phyloP scores from a whole-genome alignment of 1,140 invertebrate genomes.

The Drosophila pallidifrons region DNA sequence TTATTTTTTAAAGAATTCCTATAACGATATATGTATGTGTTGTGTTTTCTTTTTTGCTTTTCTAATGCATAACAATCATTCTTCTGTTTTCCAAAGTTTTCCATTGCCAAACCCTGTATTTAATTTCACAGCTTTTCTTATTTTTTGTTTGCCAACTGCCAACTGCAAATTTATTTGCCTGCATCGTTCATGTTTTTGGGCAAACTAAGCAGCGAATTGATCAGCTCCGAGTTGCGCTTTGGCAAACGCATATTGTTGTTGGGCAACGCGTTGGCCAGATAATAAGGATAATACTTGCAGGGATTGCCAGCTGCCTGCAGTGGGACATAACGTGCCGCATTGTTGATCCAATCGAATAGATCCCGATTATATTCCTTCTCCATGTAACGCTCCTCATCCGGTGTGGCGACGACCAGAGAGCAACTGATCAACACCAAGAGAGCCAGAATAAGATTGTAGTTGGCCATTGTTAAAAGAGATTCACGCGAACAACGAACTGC shows the following conservation, averaged over 20 bases:
- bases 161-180: slow-evolving; percentile 85
- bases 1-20: slow-evolving; percentile 19
- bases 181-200: slow-evolving; percentile 91
- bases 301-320: slow-evolving; percentile 43
- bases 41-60: slow-evolving; percentile 40
- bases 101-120: slow-evolving; percentile 14
- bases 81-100: slow-evolving; percentile 17
- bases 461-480: slow-evolving; percentile 41
- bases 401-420: slow-evolving; percentile 52
- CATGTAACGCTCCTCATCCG: slow-evolving; percentile 82
- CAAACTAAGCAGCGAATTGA: slow-evolving; percentile 89
- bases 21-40: slow-evolving; percentile 51
- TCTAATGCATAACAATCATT: slow-evolving; percentile 36
- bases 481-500: slow-evolving; percentile 14
- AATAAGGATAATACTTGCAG: slow-evolving; percentile 73
- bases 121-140: neutral
- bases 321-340: slow-evolving; percentile 51
- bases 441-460: slow-evolving; percentile 24
- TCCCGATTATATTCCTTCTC: slow-evolving; percentile 82
- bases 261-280: slow-evolving; percentile 55
- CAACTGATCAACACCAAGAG: slow-evolving; percentile 44
- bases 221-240: slow-evolving; percentile 91
- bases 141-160: neutral
- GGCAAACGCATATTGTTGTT: slow-evolving; percentile 64
- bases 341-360: slow-evolving; percentile 73